Percentiles rank a stretch among this genome's conserved stretches.
Evolutionary conservation across 2,113 vertebrate species (phyloP).

Genomic region (Circaetus cinerascens): DNA sequence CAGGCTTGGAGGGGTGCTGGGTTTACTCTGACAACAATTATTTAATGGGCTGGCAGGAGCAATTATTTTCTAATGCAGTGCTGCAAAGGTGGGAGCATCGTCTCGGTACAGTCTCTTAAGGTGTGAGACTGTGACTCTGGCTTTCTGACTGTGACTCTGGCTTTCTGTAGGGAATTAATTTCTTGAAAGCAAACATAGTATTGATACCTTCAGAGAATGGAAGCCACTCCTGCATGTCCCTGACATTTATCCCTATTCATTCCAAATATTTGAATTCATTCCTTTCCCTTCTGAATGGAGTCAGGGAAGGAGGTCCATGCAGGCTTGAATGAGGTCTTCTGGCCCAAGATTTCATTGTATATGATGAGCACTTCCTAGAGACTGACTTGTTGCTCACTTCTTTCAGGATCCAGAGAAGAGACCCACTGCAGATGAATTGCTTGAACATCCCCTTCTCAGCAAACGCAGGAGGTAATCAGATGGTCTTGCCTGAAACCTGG

Average conservation of each 20-base stretch:
- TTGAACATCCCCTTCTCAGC: constrained; percentile 84
- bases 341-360: not conserved
- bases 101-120: not conserved
- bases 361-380: constrained; percentile 1
- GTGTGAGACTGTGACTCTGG: not conserved
- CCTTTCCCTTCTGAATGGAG: not conserved
- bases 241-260: not conserved
- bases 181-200: not conserved
- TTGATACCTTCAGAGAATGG: not conserved
- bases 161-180: not conserved
- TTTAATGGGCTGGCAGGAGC: not conserved
- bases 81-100: not conserved
- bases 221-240: not conserved
- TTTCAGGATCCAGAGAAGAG: constrained; percentile 91
- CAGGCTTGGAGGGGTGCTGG: not conserved
- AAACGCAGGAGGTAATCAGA: constrained; percentile 80
- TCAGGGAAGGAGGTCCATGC: not conserved
- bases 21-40: not conserved
- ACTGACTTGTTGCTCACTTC: constrained; percentile 24
- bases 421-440: constrained; percentile 88
- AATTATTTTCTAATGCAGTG: not conserved
- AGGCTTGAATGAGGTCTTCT: not conserved
- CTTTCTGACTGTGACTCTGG: not conserved
- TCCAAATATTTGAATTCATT: not conserved
- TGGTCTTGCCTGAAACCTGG: not conserved